These are phyloP conservation scores for Patiria pectinifera DNA, from an alignment of 53 echinoderm and acorn worm species.

Conservation along the genomic window DNA sequence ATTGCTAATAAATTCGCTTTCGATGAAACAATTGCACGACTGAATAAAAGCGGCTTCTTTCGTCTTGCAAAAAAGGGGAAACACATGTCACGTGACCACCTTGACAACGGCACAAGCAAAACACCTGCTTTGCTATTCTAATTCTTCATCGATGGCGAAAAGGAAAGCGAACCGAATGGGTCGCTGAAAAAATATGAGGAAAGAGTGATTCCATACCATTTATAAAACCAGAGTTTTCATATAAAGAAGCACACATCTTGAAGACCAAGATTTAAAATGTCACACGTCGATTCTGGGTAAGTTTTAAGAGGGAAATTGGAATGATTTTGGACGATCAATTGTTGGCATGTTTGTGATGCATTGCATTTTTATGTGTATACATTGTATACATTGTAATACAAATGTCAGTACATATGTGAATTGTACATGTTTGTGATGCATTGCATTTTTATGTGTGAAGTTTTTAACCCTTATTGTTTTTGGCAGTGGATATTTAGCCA, in stretches of 20 bases:
- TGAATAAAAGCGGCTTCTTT: too few species aligned
- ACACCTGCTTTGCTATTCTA: slow-evolving; percentile 17
- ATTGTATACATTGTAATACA: too few species aligned
- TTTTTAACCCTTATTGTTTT: too few species aligned
- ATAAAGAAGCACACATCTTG: neutral
- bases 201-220: neutral
- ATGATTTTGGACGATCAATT: neutral
- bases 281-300: slow-evolving; percentile 88
- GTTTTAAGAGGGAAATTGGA: slow-evolving; percentile 4
- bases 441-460: too few species aligned
- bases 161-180: neutral
- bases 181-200: neutral
- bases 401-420: too few species aligned
- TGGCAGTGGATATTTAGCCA: too few species aligned
- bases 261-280: slow-evolving; percentile 67
- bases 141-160: neutral
- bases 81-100: slow-evolving; percentile 56
- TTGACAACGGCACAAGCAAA: slow-evolving; percentile 50
- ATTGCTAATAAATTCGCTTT: too few species aligned
- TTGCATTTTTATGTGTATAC: too few species aligned
- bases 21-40: too few species aligned
- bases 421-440: too few species aligned
- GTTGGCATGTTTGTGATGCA: too few species aligned
- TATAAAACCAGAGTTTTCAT: neutral
- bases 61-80: too few species aligned